Evolutionary conservation across 2,113 vertebrate genomes (phyloP).

Genomic region (Salvelinus sp.): DNA sequence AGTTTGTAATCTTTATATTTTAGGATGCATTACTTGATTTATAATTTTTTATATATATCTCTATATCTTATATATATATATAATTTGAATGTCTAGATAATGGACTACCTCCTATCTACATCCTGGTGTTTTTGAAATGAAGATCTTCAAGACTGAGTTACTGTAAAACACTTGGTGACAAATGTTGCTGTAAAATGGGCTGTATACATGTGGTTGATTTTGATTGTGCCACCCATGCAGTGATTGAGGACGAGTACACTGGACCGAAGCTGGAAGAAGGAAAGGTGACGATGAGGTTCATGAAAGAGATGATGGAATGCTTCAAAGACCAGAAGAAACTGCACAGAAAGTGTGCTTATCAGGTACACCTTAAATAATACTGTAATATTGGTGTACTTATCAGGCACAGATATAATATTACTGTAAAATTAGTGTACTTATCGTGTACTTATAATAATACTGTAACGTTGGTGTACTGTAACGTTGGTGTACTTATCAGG

Average conservation of each 20-base stretch:
- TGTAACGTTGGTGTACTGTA: too few relatives aligned
- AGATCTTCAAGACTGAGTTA: not conserved
- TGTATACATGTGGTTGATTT: not conserved
- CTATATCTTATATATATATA: not conserved
- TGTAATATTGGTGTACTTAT: too few relatives aligned
- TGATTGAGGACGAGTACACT: conserved; percentile 89
- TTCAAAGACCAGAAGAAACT: conserved; percentile 93
- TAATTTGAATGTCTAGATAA: too few relatives aligned
- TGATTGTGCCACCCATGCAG: conserved; percentile 57
- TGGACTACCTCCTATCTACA: too few relatives aligned
- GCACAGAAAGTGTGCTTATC: conserved; percentile 93
- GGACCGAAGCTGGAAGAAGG: conserved; percentile 90
- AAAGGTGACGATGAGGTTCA: conserved; percentile 85
- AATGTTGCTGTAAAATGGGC: not conserved
- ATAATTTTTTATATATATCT: not conserved
- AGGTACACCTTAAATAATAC: conserved; percentile 52
- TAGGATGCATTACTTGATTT: not conserved
- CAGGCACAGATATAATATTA: too few relatives aligned
- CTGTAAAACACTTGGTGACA: not conserved
- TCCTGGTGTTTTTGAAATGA: not conserved
- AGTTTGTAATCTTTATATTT: conserved; percentile 15
- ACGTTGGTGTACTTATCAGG: too few relatives aligned
- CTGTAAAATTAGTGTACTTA: too few relatives aligned
- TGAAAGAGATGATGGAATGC: conserved; percentile 94
- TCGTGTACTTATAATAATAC: too few relatives aligned